Conservation (phyloP, 2,113 vertebrate genomes). For the Podiceps cristatus region DNA sequence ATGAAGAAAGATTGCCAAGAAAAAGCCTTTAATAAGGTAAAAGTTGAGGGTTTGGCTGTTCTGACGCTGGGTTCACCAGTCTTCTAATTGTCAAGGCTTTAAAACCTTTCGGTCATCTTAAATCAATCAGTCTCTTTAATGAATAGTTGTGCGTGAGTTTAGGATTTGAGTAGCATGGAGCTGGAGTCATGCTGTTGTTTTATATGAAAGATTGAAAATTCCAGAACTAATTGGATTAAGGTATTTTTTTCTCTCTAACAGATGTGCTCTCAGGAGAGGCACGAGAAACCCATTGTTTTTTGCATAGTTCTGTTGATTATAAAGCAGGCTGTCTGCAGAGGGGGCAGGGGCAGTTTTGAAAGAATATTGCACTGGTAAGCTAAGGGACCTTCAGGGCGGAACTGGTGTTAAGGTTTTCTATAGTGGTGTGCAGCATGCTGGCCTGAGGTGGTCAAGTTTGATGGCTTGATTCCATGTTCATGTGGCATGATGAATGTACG, state of each 20-base stretch:
- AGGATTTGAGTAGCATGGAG: neutral
- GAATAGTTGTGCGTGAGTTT: neutral
- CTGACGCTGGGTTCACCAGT: neutral
- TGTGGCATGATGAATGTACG: neutral
- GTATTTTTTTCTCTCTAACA: neutral
- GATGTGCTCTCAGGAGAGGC: neutral
- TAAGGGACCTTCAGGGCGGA: rapidly evolving
- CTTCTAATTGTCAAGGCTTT: neutral
- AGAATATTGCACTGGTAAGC: neutral
- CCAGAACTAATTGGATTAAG: neutral
- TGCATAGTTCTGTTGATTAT: neutral
- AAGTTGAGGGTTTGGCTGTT: neutral
- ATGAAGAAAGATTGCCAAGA: neutral
- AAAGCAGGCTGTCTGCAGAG: neutral
- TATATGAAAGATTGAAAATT: neutral
- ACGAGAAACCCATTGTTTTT: neutral
- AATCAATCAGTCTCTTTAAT: neutral
- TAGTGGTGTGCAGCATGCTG: neutral
- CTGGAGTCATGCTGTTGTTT: neutral
- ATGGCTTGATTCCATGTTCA: neutral
- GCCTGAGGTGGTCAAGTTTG: neutral
- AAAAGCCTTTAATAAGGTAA: neutral
- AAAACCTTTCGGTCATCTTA: neutral
- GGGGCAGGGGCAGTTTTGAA: neutral
- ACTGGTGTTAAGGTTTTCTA: rapidly evolving